Percentiles rank a stretch among this genome's conserved stretches.
Conservation (phyloP, 2,113 vertebrate genomes). For the Arvicanthis niloticus region DNA sequence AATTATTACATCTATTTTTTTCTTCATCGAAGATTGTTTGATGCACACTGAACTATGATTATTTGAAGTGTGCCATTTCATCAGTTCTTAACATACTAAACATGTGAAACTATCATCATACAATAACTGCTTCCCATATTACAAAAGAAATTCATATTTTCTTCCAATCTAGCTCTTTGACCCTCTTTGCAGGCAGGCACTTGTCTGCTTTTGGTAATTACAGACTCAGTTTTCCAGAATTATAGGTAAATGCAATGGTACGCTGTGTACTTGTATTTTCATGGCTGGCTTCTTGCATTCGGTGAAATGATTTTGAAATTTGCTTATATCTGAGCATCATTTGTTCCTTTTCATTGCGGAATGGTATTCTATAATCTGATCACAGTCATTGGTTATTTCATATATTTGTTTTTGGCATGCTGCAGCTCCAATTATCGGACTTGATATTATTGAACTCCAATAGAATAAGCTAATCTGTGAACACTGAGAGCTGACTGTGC, state of each 20-base stretch:
- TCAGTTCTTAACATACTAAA: conserved; percentile 2
- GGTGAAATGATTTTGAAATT: conserved; percentile 41
- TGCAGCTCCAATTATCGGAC: conserved; percentile 38
- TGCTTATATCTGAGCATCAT: background rate
- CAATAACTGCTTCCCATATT: background rate
- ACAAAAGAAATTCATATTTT: background rate
- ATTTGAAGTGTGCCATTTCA: background rate
- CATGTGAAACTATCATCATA: background rate
- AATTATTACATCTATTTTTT: background rate
- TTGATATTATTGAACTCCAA: conserved; percentile 25
- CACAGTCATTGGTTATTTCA: background rate
- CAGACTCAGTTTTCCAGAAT: background rate
- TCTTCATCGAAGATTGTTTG: background rate
- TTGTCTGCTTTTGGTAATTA: conserved; percentile 34
- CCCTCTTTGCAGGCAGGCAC: background rate
- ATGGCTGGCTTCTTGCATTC: background rate
- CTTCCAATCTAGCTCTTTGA: background rate
- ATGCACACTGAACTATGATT: background rate
- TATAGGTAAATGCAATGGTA: conserved; percentile 16
- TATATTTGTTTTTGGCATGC: conserved; percentile 52
- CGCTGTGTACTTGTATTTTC: background rate
- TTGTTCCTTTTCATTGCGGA: conserved; percentile 36
- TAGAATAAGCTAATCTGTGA: conserved; percentile 61
- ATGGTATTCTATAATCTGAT: background rate
- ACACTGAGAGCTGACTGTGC: conserved; percentile 37